phyloP scores from a whole-genome alignment of 2,888 invertebrate genomes.

The Lochmaea capreae region DNA sequence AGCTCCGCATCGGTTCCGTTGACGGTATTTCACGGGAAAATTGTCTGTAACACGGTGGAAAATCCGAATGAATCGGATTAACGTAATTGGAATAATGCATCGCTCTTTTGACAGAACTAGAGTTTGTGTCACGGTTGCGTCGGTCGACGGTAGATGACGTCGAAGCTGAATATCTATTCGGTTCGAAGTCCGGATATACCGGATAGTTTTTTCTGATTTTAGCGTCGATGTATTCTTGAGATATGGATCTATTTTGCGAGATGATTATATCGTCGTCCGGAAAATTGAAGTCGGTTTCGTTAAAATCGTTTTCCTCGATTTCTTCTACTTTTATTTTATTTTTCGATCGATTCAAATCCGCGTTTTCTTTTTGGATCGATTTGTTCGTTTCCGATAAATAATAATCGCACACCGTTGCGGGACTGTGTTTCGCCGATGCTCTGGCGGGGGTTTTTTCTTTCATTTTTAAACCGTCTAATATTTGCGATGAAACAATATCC shows the following conservation, averaged over 20 bases:
- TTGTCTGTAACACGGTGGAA: slow-evolving; percentile 2
- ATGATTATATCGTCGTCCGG: background rate
- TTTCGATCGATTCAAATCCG: background rate
- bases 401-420: background rate
- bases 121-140: background rate
- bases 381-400: background rate
- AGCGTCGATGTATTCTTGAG: slow-evolving; percentile 9
- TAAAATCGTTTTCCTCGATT: background rate
- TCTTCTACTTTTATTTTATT: background rate
- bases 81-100: slow-evolving; percentile 25
- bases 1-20: background rate
- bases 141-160: background rate
- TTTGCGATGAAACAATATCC: slow-evolving; percentile 31
- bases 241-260: background rate
- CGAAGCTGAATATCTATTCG: background rate
- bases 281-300: too few relatives aligned
- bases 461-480: slow-evolving; percentile 22
- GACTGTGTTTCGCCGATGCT: background rate
- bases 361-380: background rate
- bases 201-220: slow-evolving; percentile 24
- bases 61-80: slow-evolving; percentile 10
- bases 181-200: slow-evolving; percentile 8
- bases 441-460: background rate
- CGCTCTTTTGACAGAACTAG: background rate
- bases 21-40: background rate